Percentiles rank a stretch among this genome's conserved stretches.
phyloP scores from a whole-genome alignment of 2,113 vertebrate genomes.

The Platichthys stellatus region DNA sequence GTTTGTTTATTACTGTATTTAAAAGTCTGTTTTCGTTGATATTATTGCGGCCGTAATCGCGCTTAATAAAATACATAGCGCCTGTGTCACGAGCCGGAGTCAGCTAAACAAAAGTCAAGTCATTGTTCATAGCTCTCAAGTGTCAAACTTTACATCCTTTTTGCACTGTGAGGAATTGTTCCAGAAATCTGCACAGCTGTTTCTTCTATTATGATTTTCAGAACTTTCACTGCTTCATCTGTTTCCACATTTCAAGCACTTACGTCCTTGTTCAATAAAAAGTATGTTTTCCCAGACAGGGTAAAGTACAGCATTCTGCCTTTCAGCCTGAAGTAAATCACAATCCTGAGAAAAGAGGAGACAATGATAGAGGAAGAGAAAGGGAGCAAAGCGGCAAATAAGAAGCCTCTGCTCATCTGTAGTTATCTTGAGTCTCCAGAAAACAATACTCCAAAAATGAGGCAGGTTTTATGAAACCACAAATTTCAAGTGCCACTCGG shows the following conservation, averaged over 20 bases:
- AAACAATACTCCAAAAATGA: slow-evolving; percentile 17
- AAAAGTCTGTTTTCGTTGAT: not conserved
- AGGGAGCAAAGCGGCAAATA: not conserved
- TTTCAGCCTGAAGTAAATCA: slow-evolving; percentile 1
- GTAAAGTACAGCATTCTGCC: not conserved
- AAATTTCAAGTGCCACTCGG: slow-evolving; percentile 25
- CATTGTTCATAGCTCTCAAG: not conserved
- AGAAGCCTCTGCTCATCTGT: slow-evolving; percentile 12
- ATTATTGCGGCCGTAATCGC: not conserved
- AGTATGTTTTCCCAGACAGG: not conserved
- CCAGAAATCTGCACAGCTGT: slow-evolving; percentile 4
- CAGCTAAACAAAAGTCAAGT: not conserved
- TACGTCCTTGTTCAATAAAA: not conserved
- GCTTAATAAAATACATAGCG: too few relatives aligned
- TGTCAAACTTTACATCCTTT: not conserved
- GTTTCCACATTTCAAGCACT: slow-evolving; percentile 1
- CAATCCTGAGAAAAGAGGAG: not conserved
- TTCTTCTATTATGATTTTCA: not conserved
- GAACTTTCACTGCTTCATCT: not conserved
- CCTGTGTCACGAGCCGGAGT: too few relatives aligned
- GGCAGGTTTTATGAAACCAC: slow-evolving; percentile 31
- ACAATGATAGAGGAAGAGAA: not conserved
- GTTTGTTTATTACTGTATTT: not conserved
- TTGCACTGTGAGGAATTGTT: not conserved
- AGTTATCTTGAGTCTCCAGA: slow-evolving; percentile 15